A percentile compares a stretch with the other conserved stretches of the same genome.
Evolutionary conservation across 2,113 vertebrate genomes (phyloP).

Genomic region (Tenebrosternarchus preto): DNA sequence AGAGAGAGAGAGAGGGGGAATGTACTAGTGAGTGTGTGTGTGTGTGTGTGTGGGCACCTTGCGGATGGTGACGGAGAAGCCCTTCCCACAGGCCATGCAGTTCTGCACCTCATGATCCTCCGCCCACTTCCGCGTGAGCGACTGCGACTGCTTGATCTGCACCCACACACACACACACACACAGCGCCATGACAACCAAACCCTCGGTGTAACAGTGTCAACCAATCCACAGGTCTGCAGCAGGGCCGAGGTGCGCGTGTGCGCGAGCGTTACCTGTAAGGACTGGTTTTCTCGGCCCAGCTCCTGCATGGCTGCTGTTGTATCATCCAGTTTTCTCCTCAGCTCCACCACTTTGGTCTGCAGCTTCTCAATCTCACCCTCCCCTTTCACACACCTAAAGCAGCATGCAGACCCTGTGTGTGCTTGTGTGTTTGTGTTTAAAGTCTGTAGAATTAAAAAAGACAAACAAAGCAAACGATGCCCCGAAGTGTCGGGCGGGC

Average conservation of each 20-base stretch:
- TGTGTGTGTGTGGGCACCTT: constrained; percentile 73
- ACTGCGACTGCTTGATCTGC: constrained; percentile 95
- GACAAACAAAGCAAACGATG: too few species aligned
- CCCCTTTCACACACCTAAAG: constrained; percentile 92
- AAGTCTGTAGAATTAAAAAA: too few species aligned
- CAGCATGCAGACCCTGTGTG: background rate
- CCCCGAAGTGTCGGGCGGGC: too few species aligned
- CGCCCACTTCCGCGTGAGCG: constrained; percentile 94
- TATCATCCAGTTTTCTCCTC: constrained; percentile 94
- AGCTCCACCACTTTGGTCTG: constrained; percentile 90
- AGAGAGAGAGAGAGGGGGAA: too few species aligned
- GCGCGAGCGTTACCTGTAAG: constrained; percentile 79
- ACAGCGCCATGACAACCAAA: background rate
- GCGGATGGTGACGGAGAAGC: constrained; percentile 90
- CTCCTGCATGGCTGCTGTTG: constrained; percentile 96
- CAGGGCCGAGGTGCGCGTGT: background rate
- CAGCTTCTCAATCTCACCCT: constrained; percentile 97
- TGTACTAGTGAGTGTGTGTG: background rate
- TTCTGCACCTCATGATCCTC: constrained; percentile 97
- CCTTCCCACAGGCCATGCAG: constrained; percentile 95
- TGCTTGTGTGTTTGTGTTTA: background rate
- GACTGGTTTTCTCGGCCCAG: constrained; percentile 97
- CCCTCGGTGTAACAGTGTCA: background rate
- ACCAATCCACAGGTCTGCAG: background rate
- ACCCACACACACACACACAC: constrained; percentile 32